phyloP scores from a whole-genome alignment of 2,113 vertebrate genomes.

The Proterorhinus semilunaris region DNA sequence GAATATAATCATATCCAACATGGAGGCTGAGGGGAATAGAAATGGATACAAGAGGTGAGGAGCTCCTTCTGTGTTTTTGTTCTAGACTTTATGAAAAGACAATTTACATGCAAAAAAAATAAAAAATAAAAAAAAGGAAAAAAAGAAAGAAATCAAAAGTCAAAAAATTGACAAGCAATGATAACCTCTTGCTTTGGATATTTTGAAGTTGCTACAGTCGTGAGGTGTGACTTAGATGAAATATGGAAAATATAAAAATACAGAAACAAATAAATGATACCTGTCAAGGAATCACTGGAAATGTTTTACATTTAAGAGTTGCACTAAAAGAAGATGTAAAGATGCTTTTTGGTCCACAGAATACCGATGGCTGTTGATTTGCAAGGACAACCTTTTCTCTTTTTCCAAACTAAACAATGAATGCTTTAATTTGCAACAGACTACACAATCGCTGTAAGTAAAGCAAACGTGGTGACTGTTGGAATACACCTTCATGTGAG shows the following conservation, averaged over 20 bases:
- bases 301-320: conserved; percentile 81
- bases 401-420: conserved; percentile 66
- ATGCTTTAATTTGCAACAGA: conserved; percentile 82
- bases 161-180: conserved; percentile 51
- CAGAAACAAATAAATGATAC: conserved; percentile 67
- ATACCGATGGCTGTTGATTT: conserved; percentile 51
- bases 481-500: conserved; percentile 79
- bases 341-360: conserved; percentile 68
- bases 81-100: conserved; percentile 70
- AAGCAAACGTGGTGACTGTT: conserved; percentile 75
- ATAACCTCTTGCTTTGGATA: conserved; percentile 71
- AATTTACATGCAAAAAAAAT: conserved; percentile 69
- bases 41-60: conserved; percentile 57
- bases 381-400: conserved; percentile 69
- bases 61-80: conserved; percentile 76
- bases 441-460: conserved; percentile 79
- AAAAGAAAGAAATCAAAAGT: conserved; percentile 32
- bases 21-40: conserved; percentile 69
- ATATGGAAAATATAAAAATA: conserved; percentile 48
- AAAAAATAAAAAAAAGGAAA: conserved; percentile 71
- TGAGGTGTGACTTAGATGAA: conserved; percentile 64
- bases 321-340: conserved; percentile 82
- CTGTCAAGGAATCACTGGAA: conserved; percentile 78
- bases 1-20: conserved; percentile 50
- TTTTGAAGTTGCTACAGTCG: conserved; percentile 61